A percentile compares a stretch with the other conserved stretches of the same genome.
Conservation (phyloP, 2,888 invertebrate genomes). For the Drosophila conformis region DNA sequence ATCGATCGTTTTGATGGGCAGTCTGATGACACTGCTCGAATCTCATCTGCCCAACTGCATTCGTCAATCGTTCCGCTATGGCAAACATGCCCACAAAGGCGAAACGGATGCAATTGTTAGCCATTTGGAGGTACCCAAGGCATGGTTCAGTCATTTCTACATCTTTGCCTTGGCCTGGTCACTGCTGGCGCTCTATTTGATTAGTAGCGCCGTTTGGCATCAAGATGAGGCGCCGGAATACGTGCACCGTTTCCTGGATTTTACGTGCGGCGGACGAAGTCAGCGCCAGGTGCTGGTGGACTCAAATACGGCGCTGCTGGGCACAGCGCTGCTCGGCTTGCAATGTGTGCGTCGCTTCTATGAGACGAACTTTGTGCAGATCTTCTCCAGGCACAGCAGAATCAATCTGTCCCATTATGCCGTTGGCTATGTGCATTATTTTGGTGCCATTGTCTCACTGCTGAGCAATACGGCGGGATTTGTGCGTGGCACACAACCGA, state of each 20-base stretch:
- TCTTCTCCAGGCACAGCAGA: conserved; percentile 91
- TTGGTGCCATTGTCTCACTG: conserved; percentile 88
- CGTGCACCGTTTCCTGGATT: conserved; percentile 80
- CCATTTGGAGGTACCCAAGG: conserved; percentile 90
- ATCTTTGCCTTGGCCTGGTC: conserved; percentile 88
- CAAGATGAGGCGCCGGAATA: conserved; percentile 85
- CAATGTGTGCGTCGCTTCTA: conserved; percentile 92
- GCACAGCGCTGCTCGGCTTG: conserved; percentile 87
- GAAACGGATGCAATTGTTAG: conserved; percentile 80
- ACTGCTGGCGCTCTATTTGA: conserved; percentile 69
- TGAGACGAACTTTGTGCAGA: conserved; percentile 92
- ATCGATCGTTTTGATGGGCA: conserved; percentile 86
- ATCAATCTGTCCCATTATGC: conserved; percentile 93
- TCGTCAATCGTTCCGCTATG: conserved; percentile 89
- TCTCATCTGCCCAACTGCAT: conserved; percentile 88
- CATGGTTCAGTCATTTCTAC: conserved; percentile 93
- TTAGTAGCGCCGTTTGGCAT: conserved; percentile 83
- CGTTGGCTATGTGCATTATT: conserved; percentile 92
- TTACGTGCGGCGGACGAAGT: conserved; percentile 84
- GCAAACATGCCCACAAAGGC: conserved; percentile 89
- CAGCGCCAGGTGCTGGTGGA: conserved; percentile 82
- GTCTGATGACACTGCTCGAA: conserved; percentile 88
- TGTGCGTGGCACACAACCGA: conserved; percentile 81
- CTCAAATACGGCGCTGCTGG: conserved; percentile 86
- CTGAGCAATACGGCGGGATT: conserved; percentile 90